Evolutionary conservation across 2,113 vertebrate genomes (phyloP).

Genomic region (Barbus barbus): DNA sequence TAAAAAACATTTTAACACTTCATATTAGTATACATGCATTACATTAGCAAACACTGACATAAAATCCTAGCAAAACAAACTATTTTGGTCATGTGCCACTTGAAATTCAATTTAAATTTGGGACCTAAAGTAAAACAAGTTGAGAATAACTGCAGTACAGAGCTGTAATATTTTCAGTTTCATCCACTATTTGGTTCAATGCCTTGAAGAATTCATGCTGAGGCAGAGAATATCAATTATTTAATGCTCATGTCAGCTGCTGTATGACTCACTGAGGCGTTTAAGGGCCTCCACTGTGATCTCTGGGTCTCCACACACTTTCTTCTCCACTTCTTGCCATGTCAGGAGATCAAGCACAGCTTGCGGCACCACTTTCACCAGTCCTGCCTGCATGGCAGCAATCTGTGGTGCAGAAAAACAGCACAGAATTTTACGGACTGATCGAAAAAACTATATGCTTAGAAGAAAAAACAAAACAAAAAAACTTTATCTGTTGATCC

Average conservation of each 20-base stretch:
- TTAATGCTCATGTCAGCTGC: neutral
- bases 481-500: too few relatives aligned
- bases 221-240: neutral
- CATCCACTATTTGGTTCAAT: neutral
- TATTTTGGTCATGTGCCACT: neutral
- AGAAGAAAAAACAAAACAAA: too few relatives aligned
- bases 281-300: conserved; percentile 95
- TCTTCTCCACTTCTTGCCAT: conserved; percentile 97
- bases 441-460: neutral
- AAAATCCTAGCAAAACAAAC: neutral
- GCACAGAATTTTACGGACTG: neutral
- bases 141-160: neutral
- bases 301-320: conserved; percentile 95
- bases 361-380: conserved; percentile 95
- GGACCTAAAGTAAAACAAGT: neutral
- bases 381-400: conserved; percentile 89
- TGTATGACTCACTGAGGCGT: conserved; percentile 80
- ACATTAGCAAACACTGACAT: neutral
- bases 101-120: neutral
- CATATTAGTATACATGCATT: neutral
- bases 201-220: too few relatives aligned
- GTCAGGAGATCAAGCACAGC: conserved; percentile 94
- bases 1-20: neutral
- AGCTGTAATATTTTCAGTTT: neutral
- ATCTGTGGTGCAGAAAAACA: conserved; percentile 73